Base-by-base conservation (phyloP, 2,888 invertebrate species). In the Cactoblastis cactorum region DNA sequence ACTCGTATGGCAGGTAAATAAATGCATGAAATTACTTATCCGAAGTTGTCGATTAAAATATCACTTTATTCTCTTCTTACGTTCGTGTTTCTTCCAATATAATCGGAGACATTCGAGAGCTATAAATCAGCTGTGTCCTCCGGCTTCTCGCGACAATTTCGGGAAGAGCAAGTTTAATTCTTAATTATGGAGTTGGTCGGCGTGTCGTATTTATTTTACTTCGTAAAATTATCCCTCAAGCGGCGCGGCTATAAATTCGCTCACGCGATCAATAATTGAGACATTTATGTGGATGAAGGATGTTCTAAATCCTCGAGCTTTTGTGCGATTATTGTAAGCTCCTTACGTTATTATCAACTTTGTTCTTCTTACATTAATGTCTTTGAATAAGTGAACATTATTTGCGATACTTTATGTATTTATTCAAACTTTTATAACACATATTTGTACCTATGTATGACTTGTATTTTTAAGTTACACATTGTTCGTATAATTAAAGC, bases 161-260 rank as follows among this genome's bases (percentile, higher is more conserved):
- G 70, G 74, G 71, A 77, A 76, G 74, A 78, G 72, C 71, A 72
- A 69, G 62, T 83, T 81, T 81, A 83, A 83, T 83, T 80, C 83
- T 84, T 85, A 86, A 84, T 86, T 82, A 83, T 83, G 74, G 75
- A 63, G 69, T 73, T 71, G 73, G 71, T 73, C 60, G 70, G 61
- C 69, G 63, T 71, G 71, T 71, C 72, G 73, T 80, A 77, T 80
- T 84, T 80, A 83, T 83, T 82, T 79, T 77, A 71, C 74, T 75
- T 73, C 74, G 70, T 66, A 63, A 80, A 83, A 74, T 78, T 78
- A 77, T 82, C 71, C 70, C 58, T 58, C 51, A 19, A 58, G 55
- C 55, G 55, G 58, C 63, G 51, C 58, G 55, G 71, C 65, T 68
- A 78, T 83, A 81, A 80, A 79, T 80, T 80, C 69, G 58, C 67